A percentile compares a stretch with the other conserved stretches of the same genome.
phyloP scores from a whole-genome alignment of 2,888 invertebrate genomes.

The Pristionchus fissidentatus region DNA sequence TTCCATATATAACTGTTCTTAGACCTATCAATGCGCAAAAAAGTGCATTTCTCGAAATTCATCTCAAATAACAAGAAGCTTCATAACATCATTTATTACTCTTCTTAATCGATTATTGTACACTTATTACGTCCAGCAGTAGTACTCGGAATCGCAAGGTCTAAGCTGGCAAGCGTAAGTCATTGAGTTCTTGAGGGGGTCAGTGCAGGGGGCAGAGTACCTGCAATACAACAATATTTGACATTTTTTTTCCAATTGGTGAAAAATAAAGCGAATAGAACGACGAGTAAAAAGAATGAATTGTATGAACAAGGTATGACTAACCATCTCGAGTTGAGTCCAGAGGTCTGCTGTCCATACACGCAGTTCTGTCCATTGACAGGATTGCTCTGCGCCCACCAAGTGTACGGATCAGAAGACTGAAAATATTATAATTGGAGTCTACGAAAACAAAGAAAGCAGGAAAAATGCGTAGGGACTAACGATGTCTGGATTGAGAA shows the following conservation, averaged over 20 bases:
- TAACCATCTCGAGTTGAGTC: background rate
- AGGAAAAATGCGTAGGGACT: no score
- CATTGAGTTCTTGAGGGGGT: slow-evolving; percentile 15
- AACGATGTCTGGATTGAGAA: no score
- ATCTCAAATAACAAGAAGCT: no score
- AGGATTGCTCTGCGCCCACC: background rate
- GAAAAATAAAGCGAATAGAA: no score
- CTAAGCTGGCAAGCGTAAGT: slow-evolving; percentile 13
- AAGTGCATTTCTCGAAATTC: no score
- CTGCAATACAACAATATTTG: no score
- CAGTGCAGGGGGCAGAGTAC: background rate
- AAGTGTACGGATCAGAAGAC: background rate
- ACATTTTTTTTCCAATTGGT: no score
- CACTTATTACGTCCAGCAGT: slow-evolving; percentile 4
- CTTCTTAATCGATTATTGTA: no score
- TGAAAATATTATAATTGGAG: background rate
- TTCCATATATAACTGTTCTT: no score
- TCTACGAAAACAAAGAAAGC: background rate
- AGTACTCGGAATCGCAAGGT: background rate
- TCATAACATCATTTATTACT: no score
- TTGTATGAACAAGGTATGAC: background rate
- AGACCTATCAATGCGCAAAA: no score
- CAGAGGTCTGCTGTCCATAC: background rate
- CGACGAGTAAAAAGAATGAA: background rate
- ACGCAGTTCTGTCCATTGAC: background rate